These are phyloP conservation scores for Falco punctatus DNA, from an alignment of 2,113 vertebrate genomes.

Conservation along the genomic window DNA sequence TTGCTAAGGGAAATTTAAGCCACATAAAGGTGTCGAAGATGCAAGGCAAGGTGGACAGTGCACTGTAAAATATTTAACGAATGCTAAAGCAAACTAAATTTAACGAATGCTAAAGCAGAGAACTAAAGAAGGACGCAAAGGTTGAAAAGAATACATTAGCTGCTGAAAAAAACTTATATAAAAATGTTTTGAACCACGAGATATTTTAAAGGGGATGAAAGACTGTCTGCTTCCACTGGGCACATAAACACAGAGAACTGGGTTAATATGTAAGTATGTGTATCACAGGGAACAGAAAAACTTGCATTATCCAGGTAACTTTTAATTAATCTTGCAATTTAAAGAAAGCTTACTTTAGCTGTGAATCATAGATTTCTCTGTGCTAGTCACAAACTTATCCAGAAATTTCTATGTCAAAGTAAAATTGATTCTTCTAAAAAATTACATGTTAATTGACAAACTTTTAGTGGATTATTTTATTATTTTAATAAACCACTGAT, in stretches of 20 bases:
- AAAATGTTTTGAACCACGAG: neutral
- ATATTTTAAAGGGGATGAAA: neutral
- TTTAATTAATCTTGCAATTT: neutral
- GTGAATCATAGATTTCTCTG: neutral
- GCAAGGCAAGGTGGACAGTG: neutral
- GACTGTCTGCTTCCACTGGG: neutral
- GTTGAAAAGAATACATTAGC: neutral
- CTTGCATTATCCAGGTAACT: neutral
- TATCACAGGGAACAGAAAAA: neutral
- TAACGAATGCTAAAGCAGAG: neutral
- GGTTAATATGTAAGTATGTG: neutral
- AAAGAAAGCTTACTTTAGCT: neutral
- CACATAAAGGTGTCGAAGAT: constrained; percentile 14
- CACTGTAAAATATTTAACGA: constrained; percentile 37
- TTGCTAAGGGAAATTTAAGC: constrained; percentile 11
- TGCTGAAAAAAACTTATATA: neutral
- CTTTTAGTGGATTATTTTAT: neutral
- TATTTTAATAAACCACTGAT: neutral
- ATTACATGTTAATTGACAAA: neutral
- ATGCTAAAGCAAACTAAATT: constrained; percentile 21
- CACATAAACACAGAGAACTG: neutral
- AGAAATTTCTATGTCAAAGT: neutral
- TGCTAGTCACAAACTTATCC: neutral
- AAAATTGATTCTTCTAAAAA: neutral
- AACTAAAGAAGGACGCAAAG: neutral